Conservation (phyloP, 2,888 invertebrate genomes). For the Camponotus fellah region DNA sequence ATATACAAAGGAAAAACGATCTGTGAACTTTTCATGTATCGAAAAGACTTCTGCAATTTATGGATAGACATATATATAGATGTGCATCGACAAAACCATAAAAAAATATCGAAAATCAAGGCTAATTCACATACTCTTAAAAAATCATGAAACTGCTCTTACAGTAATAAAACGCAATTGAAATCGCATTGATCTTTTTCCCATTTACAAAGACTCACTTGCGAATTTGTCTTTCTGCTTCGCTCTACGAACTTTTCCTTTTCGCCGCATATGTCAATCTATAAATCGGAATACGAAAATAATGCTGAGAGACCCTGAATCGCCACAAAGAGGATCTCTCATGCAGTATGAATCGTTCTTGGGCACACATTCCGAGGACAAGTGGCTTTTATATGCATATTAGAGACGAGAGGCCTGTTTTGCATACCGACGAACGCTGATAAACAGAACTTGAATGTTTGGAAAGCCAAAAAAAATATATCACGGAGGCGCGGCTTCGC, state of each 20-base stretch:
- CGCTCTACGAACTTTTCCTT: not conserved
- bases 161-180: conserved; percentile 5
- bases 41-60: not conserved
- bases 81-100: not conserved
- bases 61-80: not conserved
- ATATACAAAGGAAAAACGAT: not conserved
- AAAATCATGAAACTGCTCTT: not conserved
- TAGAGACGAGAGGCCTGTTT: conserved; percentile 38
- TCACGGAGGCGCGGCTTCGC: not conserved
- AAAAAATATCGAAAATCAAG: not conserved
- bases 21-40: not conserved
- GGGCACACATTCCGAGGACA: conserved; percentile 30
- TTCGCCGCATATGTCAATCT: conserved; percentile 30
- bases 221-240: conserved; percentile 4
- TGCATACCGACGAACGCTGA: conserved; percentile 39
- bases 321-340: conserved; percentile 33
- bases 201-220: conserved; percentile 6
- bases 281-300: conserved; percentile 31
- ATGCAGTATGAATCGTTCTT: conserved; percentile 35
- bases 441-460: conserved; percentile 43
- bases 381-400: conserved; percentile 53
- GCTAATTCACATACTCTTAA: not conserved
- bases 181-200: conserved; percentile 14
- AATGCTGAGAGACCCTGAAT: conserved; percentile 26
- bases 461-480: conserved; percentile 42